Base-by-base conservation (phyloP, 1,140 invertebrate species). In the Drosophila albomicans region DNA sequence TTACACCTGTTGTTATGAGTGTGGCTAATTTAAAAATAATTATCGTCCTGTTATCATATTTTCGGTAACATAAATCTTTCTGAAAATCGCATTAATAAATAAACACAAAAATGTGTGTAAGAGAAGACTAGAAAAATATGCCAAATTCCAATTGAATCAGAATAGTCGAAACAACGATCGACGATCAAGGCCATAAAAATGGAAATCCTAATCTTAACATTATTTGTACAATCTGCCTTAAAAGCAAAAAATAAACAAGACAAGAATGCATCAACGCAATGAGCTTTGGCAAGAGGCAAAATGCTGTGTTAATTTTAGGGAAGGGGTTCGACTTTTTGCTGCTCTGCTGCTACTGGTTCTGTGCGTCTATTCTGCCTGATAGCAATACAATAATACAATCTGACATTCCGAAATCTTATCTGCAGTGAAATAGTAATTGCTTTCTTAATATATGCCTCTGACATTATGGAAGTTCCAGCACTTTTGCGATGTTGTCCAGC, bases 401-500 rank as follows among this genome's bases (percentile, higher is more conserved):
- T 71, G 81, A 77, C 67, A 68, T 38, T 41, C 52, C 56, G 7
- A 41, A 86, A 86, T 86, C 82, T 87, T 82, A 87, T 87, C 82
- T 78, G 15, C 7, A 43, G 45, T 48, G 51, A 57, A 62, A 54
- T 25, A 45, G 13, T 58, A 70, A 67, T 68, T 66, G 59, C 11
- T 79, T 79, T 88, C 62, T 69, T 79, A 88, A 82, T 84, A 71
- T 81, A 78, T 81, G 63, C 41, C 52, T 41, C 15, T 16, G 25
- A 16, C 43, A 52, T 49, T 32, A 13, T 61, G 70, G 65, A 57
- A 79, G 65, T 77, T 62, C 61, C 45, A 41, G 8, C 7, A 8
- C 3, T 7, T 38, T 10, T 59, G 30, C 25, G 52, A 46, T 46
- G 41, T n/a, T 25, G 2, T 28, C 20, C 48, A 20, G 28, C 13